A percentile compares a stretch with the other conserved stretches of the same genome.
Evolutionary conservation across 2,113 vertebrate genomes (phyloP).

Genomic region (Dromiciops gliroides): DNA sequence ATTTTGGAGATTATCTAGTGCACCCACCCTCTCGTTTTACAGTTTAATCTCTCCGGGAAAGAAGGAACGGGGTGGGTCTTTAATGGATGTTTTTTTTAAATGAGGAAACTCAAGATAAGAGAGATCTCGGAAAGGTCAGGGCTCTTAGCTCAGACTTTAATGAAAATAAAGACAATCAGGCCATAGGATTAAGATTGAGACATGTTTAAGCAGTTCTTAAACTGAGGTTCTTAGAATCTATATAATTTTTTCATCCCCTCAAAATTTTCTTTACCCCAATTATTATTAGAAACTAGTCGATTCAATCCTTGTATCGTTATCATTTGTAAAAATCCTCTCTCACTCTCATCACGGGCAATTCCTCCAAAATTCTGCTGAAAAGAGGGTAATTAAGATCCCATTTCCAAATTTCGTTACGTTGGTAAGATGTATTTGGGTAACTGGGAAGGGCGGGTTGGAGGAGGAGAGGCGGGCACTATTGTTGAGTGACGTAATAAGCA

Average conservation of each 20-base stretch:
- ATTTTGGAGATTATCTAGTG: not conserved
- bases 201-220: not conserved
- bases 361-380: not conserved
- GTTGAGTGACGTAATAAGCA: not conserved
- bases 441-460: not conserved
- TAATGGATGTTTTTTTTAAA: not conserved
- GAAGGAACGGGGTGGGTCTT: not conserved
- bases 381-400: not conserved
- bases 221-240: not conserved
- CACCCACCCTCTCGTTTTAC: not conserved
- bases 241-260: not conserved
- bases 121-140: not conserved
- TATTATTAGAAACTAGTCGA: not conserved
- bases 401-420: not conserved
- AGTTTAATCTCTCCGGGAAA: not conserved
- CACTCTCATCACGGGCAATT: not conserved
- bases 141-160: not conserved
- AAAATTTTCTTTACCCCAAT: not conserved
- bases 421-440: not conserved
- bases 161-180: not conserved
- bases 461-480: not conserved
- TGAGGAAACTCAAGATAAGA: not conserved
- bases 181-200: not conserved
- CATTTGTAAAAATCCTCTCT: not conserved
- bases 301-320: not conserved